phyloP scores from a whole-genome alignment of 2,113 vertebrate genomes.

The Eublepharis macularius region DNA sequence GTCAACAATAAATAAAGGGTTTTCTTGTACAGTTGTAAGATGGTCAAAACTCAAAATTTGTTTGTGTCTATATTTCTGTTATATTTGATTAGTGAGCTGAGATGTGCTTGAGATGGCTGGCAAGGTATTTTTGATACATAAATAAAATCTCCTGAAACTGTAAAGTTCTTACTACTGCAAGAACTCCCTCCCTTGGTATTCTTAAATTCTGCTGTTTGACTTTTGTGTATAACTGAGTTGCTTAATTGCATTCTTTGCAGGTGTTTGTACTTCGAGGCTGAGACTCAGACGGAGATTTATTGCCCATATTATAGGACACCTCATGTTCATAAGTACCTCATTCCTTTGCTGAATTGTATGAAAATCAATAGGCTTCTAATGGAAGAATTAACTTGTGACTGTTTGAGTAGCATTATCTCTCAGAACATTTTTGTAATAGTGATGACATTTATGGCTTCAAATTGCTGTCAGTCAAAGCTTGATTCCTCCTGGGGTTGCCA shows the following conservation, averaged over 20 bases:
- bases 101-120: not conserved
- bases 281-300: slow-evolving; percentile 27
- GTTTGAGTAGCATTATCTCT: not conserved
- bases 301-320: slow-evolving; percentile 27
- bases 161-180: not conserved
- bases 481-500: no score
- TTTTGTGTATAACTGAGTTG: not conserved
- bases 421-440: not conserved
- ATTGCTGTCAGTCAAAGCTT: not conserved
- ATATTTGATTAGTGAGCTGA: not conserved
- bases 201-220: not conserved
- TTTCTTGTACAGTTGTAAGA: no score
- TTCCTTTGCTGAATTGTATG: not conserved
- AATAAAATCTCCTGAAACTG: fast-evolving
- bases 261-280: fast-evolving
- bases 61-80: not conserved
- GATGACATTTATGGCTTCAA: not conserved
- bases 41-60: slow-evolving; percentile 4
- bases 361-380: not conserved
- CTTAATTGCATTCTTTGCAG: not conserved
- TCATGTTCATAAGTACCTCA: slow-evolving; percentile 28
- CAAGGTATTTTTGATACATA: not conserved
- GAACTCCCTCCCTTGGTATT: not conserved
- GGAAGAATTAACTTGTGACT: not conserved
- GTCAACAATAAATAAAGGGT: slow-evolving; percentile 22